Evolutionary conservation across 2,797 vertebrate species (phyloP).

Genomic region (Phalloptychus januarius): DNA sequence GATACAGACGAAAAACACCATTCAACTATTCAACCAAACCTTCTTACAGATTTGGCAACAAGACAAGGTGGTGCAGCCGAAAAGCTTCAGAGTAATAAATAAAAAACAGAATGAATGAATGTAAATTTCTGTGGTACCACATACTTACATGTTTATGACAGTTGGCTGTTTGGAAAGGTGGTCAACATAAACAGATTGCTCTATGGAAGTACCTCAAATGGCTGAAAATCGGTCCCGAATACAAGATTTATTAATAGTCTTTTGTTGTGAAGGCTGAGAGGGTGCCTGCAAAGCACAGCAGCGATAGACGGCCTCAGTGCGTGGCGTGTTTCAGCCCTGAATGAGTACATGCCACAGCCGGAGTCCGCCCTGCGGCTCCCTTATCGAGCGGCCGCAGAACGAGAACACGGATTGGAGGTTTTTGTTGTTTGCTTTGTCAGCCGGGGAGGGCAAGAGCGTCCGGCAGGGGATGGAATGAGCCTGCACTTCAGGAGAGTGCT

Average conservation of each 20-base stretch:
- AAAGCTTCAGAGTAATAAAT: background rate
- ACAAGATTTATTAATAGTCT: background rate
- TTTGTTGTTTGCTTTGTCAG: conserved; percentile 25
- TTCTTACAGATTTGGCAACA: background rate
- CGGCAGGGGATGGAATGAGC: conserved; percentile 37
- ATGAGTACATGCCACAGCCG: conserved; percentile 9
- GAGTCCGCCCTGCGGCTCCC: conserved; percentile 6
- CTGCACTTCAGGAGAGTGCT: conserved; percentile 11
- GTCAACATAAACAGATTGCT: background rate
- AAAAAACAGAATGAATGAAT: background rate
- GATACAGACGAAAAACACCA: background rate
- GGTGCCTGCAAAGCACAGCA: conserved; percentile 4
- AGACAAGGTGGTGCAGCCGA: background rate
- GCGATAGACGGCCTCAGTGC: background rate
- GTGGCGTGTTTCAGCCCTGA: conserved; percentile 19
- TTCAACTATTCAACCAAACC: background rate
- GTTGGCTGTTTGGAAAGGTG: background rate
- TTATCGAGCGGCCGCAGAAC: conserved; percentile 2
- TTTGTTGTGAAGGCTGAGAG: background rate
- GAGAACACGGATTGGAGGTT: conserved; percentile 8
- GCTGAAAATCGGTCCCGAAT: background rate
- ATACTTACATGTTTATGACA: background rate
- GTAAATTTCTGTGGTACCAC: background rate
- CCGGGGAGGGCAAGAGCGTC: conserved; percentile 4
- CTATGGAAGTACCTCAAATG: background rate